Evolutionary conservation across 2,797 vertebrate species (phyloP).

Genomic region (Coccyzus lansbergi): DNA sequence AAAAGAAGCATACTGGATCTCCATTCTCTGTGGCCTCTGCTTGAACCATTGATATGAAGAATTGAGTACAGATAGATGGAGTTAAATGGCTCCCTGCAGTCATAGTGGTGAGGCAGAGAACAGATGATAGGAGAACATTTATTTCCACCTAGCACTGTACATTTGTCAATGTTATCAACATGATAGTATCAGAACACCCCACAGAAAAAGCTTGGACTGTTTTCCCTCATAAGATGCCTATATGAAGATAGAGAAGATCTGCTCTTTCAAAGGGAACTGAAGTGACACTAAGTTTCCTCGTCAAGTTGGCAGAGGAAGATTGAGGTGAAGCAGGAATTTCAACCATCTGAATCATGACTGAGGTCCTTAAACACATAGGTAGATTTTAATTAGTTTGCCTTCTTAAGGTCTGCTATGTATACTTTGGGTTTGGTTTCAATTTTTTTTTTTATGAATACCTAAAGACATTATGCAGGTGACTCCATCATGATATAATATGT

Average conservation of each 20-base stretch:
- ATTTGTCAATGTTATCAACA: background rate
- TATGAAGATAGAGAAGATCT: background rate
- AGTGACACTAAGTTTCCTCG: background rate
- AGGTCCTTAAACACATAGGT: background rate
- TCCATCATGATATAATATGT: background rate
- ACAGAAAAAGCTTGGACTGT: background rate
- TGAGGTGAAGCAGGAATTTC: background rate
- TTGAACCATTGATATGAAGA: constrained; percentile 43
- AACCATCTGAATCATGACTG: background rate
- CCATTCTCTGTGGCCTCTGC: constrained; percentile 26
- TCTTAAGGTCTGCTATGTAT: background rate
- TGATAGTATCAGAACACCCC: background rate
- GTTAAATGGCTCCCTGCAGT: constrained; percentile 58
- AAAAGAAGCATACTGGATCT: constrained; percentile 26
- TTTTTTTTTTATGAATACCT: background rate
- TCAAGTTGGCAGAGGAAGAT: background rate
- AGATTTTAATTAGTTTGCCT: background rate
- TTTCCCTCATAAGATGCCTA: background rate
- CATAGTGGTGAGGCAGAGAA: constrained; percentile 37
- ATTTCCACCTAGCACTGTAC: background rate
- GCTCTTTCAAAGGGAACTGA: background rate
- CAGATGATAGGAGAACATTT: background rate
- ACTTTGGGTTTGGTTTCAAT: accelerated
- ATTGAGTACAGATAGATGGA: constrained; percentile 15
- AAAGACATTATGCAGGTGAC: background rate